Evolutionary conservation across 2,113 vertebrate genomes (phyloP).

Genomic region (Calyptomena viridis): DNA sequence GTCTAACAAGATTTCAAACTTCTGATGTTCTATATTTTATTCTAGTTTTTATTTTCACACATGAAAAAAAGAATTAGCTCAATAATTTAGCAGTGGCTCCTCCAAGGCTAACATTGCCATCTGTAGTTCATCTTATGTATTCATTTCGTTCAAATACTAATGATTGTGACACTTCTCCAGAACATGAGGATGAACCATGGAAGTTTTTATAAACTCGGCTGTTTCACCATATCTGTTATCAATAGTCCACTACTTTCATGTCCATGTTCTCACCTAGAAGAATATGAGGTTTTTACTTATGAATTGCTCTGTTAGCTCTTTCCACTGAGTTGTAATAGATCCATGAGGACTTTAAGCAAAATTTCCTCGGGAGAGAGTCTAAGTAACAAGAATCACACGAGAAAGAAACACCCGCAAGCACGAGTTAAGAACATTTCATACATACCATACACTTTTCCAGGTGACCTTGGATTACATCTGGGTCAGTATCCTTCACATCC

Average conservation of each 20-base stretch:
- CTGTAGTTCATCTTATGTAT: not conserved
- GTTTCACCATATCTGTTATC: not conserved
- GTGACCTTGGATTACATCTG: constrained; percentile 87
- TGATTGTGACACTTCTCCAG: not conserved
- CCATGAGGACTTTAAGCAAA: not conserved
- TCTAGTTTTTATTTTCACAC: not conserved
- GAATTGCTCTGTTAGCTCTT: not conserved
- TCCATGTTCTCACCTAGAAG: not conserved
- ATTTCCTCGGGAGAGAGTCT: not conserved
- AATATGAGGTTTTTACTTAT: not conserved
- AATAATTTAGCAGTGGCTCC: not conserved
- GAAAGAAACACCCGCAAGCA: not conserved
- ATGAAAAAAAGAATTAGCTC: not conserved
- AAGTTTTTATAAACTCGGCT: not conserved
- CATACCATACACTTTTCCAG: constrained; percentile 92
- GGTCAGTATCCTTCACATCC: constrained; percentile 83
- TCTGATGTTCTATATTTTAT: not conserved
- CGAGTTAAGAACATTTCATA: not conserved
- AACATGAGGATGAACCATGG: not conserved
- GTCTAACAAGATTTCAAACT: not conserved
- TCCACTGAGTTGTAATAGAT: not conserved
- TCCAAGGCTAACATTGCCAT: not conserved
- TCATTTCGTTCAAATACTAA: not conserved
- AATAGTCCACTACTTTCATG: not conserved
- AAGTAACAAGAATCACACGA: not conserved